Base-by-base conservation (phyloP, 1,140 invertebrate genomes). In the Drosophila gunungcola region DNA sequence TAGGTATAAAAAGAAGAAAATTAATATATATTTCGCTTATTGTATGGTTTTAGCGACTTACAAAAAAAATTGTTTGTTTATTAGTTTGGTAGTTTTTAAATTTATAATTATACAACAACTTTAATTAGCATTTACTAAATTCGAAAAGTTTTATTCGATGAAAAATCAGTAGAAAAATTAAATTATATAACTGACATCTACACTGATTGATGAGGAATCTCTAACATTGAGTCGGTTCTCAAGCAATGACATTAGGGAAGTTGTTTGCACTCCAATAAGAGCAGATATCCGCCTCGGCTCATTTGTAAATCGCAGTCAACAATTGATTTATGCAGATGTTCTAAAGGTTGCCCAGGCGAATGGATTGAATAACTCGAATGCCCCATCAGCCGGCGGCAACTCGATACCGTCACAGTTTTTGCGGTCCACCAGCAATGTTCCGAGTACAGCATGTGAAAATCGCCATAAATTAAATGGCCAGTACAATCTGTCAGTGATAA, bases 401-500 rank as follows among this genome's bases (percentile, higher is more conserved):
- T 32, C 51, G 63, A 77, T 70, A 36, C 67, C 36, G 49, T 55
- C 63, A 69, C 62, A 69, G 49, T 38, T 67, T 36, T 34, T 32
- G 6, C 32, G 10, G 36, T 51, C 38, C 21, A 55, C 49, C 56
- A 25, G 48, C 48, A 21, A 38, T 73, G 29, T 63, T 55, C 73
- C 11, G 61, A 34, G 41, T 34, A 38, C 46, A 43, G 41, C 62
- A 58, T 74, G 57, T 69, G 70, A 69, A 49, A 62, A 80, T 61
- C 67, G 60, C 68, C 43, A 74, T 78, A 82, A 82, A 82, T 78
- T 64, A 56, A 63, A 69, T 56, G 63, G 74, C 74, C 73, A 55
- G 51, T 48, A 77, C 74, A 78, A 68, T 79, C 61, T 83, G 80
- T 68, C 79, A 73, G 70, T 78, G 74, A 73, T 63, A 82, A 82